Evolutionary conservation across 1,140 invertebrate genomes (phyloP), one percentile per base, ranked within the genome.

Genomic region (Drosophila subpulchrella): DNA sequence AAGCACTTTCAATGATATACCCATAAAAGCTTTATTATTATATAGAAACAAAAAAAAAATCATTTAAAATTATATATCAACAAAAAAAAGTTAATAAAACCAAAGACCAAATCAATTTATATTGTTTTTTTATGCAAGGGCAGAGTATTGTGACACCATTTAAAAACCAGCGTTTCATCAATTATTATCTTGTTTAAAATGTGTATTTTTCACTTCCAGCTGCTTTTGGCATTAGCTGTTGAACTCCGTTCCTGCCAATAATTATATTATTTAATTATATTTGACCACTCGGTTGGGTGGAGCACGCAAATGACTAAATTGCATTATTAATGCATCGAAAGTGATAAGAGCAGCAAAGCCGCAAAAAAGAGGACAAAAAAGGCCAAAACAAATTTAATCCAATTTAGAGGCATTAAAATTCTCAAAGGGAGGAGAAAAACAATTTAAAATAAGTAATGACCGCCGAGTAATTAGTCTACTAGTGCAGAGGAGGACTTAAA

Each of bases 231-330:
- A 62, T 50, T 66, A 63, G n/a, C 59, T 46, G 48, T 24, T 20
- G 32, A 42, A 38, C 51, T 51, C 13, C 39, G 20, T 6, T 2
- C 3, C 15, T 13, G 11, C 42, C 13, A 27, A n/a, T 38, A 65
- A 65, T 53, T 66, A 53, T 51, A 54, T 68, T 68, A 53, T 54
- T 53, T 68, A 38, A 68, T 66, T 68, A 34, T 44, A 44, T 66
- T 54, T 55, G 41, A 44, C 60, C 38, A 53, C 11, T 63, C 47
- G 39, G 38, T 2, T 27, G 65, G 15, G 15, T 30, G 60, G 30
- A 30, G 11, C 46, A 15, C 34, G 47, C 12, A 30, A 46, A 70
- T 47, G 50, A 48, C 47, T 68, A 55, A 56, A 70, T 55, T 70
- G 50, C 50, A 70, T 46, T 68, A 47, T 56, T 41, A 70, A 39